phyloP scores from a whole-genome alignment of 2,113 vertebrate species.

The Heterotis niloticus region DNA sequence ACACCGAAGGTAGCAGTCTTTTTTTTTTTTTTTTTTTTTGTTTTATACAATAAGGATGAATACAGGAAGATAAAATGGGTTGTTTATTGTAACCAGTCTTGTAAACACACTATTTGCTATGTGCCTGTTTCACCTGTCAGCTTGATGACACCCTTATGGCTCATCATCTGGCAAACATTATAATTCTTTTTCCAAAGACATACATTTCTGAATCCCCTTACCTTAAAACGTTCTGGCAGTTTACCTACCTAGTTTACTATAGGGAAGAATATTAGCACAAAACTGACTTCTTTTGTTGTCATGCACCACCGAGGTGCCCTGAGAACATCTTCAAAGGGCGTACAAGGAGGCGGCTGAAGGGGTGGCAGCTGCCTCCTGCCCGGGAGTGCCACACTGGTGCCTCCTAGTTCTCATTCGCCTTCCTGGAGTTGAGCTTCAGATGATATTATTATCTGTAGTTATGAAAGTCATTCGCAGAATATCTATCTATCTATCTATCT shows the following conservation, averaged over 20 bases:
- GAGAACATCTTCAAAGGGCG: not conserved
- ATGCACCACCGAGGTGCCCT: not conserved
- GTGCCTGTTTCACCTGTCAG: not conserved
- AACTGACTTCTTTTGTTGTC: too few species aligned
- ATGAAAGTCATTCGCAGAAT: not conserved
- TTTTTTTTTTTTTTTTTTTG: too few species aligned
- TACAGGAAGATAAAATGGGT: not conserved
- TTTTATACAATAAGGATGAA: too few species aligned
- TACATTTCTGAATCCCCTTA: not conserved
- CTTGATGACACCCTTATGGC: not conserved
- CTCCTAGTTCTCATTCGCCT: not conserved
- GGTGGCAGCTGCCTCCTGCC: constrained; percentile 6
- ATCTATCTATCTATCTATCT: not conserved
- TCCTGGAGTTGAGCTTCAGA: not conserved
- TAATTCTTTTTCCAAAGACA: not conserved
- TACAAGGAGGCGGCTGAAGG: not conserved
- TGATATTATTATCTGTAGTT: not conserved
- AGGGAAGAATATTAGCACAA: too few species aligned
- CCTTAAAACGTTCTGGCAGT: too few species aligned
- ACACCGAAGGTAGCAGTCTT: not conserved
- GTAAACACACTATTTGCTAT: not conserved
- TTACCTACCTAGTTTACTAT: not conserved
- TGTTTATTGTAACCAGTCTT: not conserved
- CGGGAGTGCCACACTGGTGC: not conserved
- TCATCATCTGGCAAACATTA: not conserved